phyloP scores from a whole-genome alignment of 2,113 vertebrate genomes.

The Xyrauchen texanus region DNA sequence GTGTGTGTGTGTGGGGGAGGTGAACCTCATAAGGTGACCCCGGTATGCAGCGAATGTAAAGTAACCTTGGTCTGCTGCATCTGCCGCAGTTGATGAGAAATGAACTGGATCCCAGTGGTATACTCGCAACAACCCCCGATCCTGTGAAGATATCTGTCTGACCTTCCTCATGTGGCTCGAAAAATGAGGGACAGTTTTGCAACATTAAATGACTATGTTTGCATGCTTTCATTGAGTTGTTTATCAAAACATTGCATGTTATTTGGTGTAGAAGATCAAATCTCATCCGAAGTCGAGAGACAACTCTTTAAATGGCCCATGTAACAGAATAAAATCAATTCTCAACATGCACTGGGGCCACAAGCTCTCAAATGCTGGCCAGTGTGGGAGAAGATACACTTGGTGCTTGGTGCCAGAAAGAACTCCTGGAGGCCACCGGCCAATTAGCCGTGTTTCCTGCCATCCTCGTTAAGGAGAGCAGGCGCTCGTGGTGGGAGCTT shows the following conservation, averaged over 20 bases:
- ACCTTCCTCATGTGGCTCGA: slow-evolving; percentile 34
- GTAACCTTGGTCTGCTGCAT: slow-evolving; percentile 54
- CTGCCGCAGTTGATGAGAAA: slow-evolving; percentile 57
- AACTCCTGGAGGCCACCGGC: slow-evolving; percentile 74
- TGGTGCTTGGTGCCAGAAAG: slow-evolving; percentile 14
- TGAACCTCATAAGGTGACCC: slow-evolving; percentile 60
- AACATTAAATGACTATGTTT: neutral
- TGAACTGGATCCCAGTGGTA: slow-evolving; percentile 53
- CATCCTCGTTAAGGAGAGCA: slow-evolving; percentile 80
- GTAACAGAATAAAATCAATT: slow-evolving; percentile 18
- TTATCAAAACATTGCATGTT: too few relatives aligned
- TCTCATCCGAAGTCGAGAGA: neutral
- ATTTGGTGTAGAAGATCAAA: neutral
- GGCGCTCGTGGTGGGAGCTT: slow-evolving; percentile 75
- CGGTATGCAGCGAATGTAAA: slow-evolving; percentile 60
- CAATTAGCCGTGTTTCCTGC: slow-evolving; percentile 79
- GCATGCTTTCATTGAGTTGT: neutral
- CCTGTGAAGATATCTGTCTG: slow-evolving; percentile 41
- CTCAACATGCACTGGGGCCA: slow-evolving; percentile 17
- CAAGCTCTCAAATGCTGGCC: slow-evolving; percentile 19
- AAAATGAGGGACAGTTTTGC: slow-evolving; percentile 4
- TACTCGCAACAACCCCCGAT: neutral
- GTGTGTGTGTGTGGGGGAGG: slow-evolving; percentile 31
- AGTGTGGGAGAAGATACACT: neutral
- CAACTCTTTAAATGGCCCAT: neutral